A percentile compares a stretch with the other conserved stretches of the same genome.
Evolutionary conservation across 2,797 vertebrate genomes (phyloP).

Genomic region (Eulemur albifrons): DNA sequence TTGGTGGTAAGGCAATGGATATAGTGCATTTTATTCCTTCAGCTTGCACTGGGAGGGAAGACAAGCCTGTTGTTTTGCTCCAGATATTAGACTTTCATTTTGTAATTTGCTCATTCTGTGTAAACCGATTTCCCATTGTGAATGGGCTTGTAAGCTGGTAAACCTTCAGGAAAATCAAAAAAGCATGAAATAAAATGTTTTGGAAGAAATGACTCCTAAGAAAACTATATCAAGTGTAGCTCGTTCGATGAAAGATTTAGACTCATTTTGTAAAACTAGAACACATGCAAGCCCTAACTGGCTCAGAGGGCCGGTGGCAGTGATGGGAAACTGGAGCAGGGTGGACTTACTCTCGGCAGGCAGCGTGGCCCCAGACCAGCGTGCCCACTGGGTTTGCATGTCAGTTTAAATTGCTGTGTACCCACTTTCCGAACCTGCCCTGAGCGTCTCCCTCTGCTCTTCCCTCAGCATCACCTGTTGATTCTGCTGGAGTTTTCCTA

Average conservation of each 20-base stretch:
- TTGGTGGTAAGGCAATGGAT: fast-evolving
- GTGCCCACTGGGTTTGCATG: fast-evolving
- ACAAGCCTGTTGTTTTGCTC: background rate
- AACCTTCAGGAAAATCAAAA: background rate
- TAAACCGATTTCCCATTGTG: background rate
- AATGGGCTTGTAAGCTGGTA: background rate
- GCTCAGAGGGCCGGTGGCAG: background rate
- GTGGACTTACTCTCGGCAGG: fast-evolving
- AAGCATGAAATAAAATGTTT: slow-evolving; percentile 24
- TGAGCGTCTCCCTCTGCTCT: background rate
- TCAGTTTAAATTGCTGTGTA: background rate
- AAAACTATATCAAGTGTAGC: fast-evolving
- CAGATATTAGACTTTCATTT: background rate
- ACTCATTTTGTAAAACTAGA: background rate
- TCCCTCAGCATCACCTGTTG: too few species aligned
- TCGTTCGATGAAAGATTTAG: background rate
- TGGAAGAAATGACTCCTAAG: background rate
- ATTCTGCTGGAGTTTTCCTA: background rate
- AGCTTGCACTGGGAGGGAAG: background rate
- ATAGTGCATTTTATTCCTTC: fast-evolving
- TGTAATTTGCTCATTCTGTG: background rate
- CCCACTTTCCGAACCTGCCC: background rate
- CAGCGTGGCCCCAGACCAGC: fast-evolving
- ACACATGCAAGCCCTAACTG: fast-evolving
- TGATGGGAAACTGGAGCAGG: background rate